These are phyloP conservation scores for Podargus strigoides DNA, from an alignment of 2,797 vertebrate species.

Conservation along the genomic window DNA sequence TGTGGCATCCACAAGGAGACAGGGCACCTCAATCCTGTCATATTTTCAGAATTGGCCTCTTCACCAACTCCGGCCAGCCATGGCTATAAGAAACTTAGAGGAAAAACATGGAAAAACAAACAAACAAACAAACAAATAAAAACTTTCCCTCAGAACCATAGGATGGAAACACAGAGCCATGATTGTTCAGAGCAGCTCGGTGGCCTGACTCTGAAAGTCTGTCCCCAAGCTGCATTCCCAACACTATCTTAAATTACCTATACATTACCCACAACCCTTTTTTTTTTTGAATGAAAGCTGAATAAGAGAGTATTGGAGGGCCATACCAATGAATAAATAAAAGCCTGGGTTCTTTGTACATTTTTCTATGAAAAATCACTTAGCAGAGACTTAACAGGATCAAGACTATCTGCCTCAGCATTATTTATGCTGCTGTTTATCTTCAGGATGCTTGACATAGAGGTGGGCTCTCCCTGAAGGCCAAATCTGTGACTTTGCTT, in stretches of 20 bases:
- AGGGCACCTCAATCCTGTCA: neutral
- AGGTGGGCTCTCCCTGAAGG: neutral
- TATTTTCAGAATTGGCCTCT: neutral
- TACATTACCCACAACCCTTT: neutral
- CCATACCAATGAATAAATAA: neutral
- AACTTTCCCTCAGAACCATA: neutral
- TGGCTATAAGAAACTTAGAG: neutral
- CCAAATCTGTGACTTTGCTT: neutral
- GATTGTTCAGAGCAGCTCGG: neutral
- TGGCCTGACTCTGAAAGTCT: neutral
- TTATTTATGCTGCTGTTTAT: slow-evolving; percentile 14
- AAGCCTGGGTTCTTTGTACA: neutral
- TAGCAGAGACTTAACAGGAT: neutral
- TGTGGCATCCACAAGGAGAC: neutral
- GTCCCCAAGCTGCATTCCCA: neutral
- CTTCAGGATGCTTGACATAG: neutral
- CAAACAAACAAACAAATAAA: neutral
- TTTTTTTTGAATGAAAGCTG: neutral
- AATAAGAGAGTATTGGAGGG: neutral
- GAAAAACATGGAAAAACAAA: neutral
- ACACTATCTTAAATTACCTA: neutral
- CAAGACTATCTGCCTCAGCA: neutral
- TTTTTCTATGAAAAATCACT: neutral
- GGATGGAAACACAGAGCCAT: neutral
- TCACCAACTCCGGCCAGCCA: neutral